Percentiles rank a stretch among this genome's conserved stretches.
Evolutionary conservation across 2,888 invertebrate species (phyloP).

Genomic region (Bembecia ichneumoniformis): DNA sequence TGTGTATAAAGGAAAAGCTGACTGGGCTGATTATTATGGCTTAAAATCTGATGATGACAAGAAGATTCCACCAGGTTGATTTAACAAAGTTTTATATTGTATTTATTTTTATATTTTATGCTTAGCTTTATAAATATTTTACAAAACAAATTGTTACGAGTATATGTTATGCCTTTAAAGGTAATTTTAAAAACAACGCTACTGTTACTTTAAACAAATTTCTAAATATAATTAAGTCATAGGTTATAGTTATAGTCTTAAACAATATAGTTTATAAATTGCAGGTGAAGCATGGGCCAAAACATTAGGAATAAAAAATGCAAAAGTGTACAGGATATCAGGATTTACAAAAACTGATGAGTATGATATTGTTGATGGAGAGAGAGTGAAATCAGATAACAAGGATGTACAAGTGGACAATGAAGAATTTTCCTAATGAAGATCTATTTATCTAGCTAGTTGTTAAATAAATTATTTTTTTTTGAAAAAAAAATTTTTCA

Average conservation of each 20-base stretch:
- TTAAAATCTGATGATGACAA: slow-evolving; percentile 74
- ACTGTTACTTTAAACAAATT: no score
- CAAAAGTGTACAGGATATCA: slow-evolving; percentile 66
- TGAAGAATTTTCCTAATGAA: neutral
- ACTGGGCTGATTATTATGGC: slow-evolving; percentile 79
- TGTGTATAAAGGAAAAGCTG: slow-evolving; percentile 72
- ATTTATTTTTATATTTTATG: no score
- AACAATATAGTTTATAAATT: slow-evolving; percentile 17
- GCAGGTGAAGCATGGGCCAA: slow-evolving; percentile 72
- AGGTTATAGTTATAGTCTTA: no score
- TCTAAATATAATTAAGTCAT: no score
- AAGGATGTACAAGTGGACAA: neutral
- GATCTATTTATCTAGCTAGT: neutral
- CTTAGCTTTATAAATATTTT: no score
- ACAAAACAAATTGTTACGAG: no score
- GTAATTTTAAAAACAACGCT: no score
- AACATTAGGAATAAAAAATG: slow-evolving; percentile 70
- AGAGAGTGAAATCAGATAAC: slow-evolving; percentile 18
- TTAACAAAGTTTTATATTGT: no score
- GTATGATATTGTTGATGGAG: slow-evolving; percentile 58
- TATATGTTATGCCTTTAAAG: neutral
- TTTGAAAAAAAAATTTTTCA: neutral
- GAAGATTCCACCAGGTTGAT: slow-evolving; percentile 67
- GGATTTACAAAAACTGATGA: slow-evolving; percentile 63
- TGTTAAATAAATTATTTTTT: neutral